phyloP scores from a whole-genome alignment of 2,888 invertebrate genomes.

The Heliconius sara region DNA sequence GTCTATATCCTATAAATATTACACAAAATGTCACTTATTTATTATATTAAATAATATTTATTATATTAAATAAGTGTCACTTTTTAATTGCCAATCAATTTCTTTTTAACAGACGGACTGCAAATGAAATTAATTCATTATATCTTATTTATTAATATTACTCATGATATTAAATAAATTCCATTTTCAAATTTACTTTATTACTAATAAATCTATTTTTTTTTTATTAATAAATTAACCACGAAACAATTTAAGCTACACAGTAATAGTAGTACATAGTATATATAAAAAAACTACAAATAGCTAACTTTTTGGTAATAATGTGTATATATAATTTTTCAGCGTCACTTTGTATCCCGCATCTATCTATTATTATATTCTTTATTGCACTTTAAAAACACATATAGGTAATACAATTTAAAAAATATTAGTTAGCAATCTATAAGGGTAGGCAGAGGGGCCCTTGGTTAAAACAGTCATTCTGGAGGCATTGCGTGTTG shows the following conservation, averaged over 20 bases:
- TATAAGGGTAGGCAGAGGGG: too few species aligned
- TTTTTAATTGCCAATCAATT: neutral
- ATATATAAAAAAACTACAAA: neutral
- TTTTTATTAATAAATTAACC: too few species aligned
- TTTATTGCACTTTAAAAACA: too few species aligned
- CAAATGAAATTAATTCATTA: neutral
- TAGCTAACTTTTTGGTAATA: neutral
- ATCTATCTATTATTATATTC: too few species aligned
- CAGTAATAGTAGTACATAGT: neutral
- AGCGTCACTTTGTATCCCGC: too few species aligned
- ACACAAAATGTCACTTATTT: neutral
- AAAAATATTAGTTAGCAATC: too few species aligned
- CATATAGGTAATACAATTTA: too few species aligned
- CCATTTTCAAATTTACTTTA: neutral
- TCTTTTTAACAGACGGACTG: neutral
- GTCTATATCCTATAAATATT: neutral
- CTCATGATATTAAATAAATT: neutral
- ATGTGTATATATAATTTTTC: neutral
- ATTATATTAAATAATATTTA: neutral
- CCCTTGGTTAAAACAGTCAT: too few species aligned
- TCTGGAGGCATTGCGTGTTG: too few species aligned
- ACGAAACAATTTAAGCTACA: too few species aligned
- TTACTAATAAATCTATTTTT: too few species aligned
- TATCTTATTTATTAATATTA: neutral
- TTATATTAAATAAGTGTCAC: neutral